Percentiles rank a stretch among this genome's conserved stretches.
Evolutionary conservation across 2,888 invertebrate genomes (phyloP).

Genomic region (Polyploca ridens): DNA sequence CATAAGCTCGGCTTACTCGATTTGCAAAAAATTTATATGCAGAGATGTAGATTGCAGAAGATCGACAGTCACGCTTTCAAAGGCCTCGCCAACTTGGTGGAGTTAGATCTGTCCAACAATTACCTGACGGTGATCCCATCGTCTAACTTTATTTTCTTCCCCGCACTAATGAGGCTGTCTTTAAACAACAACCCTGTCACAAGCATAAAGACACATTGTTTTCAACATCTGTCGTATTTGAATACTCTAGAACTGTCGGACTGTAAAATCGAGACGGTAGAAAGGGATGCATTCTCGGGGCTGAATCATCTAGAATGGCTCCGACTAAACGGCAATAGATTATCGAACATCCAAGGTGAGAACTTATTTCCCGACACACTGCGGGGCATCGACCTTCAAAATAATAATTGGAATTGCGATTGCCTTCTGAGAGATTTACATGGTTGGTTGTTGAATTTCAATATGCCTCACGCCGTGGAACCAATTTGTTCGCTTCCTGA

Average conservation of each 20-base stretch:
- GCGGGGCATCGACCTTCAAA: constrained; percentile 92
- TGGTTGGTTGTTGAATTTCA: constrained; percentile 90
- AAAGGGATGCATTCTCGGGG: constrained; percentile 92
- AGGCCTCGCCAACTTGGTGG: constrained; percentile 94
- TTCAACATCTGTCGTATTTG: constrained; percentile 89
- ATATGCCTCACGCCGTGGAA: constrained; percentile 91
- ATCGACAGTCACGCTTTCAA: constrained; percentile 92
- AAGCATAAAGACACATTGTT: constrained; percentile 88
- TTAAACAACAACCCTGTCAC: constrained; percentile 93
- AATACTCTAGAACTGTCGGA: constrained; percentile 92
- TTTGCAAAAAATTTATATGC: constrained; percentile 93
- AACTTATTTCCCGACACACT: constrained; percentile 90
- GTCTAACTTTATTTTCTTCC: constrained; percentile 90
- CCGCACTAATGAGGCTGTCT: constrained; percentile 92
- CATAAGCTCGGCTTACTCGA: constrained; percentile 91
- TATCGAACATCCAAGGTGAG: constrained; percentile 88
- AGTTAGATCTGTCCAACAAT: constrained; percentile 94
- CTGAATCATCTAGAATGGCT: constrained; percentile 93
- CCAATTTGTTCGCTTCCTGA: constrained; percentile 90
- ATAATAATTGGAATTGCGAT: constrained; percentile 96
- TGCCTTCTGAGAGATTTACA: constrained; percentile 91
- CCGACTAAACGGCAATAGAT: constrained; percentile 91
- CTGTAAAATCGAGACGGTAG: constrained; percentile 91
- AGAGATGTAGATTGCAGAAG: constrained; percentile 90
- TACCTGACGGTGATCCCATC: constrained; percentile 91